phyloP scores from a whole-genome alignment of 2,888 invertebrate genomes.

The Oscheius sp. region DNA sequence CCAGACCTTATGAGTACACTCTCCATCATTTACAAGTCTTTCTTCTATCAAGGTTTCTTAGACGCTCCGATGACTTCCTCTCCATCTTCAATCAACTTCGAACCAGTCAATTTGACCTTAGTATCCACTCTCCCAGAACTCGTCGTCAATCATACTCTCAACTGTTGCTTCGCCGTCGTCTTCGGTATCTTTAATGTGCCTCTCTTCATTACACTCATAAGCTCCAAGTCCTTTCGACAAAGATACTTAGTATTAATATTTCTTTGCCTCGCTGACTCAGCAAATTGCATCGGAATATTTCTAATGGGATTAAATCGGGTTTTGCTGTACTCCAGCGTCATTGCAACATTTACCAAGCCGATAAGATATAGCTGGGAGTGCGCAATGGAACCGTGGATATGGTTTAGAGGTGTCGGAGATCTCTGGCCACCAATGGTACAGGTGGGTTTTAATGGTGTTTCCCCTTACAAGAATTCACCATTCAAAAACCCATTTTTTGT shows the following conservation, averaged over 20 bases:
- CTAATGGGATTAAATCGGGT: slow-evolving; percentile 58
- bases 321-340: slow-evolving; percentile 41
- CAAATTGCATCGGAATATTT: slow-evolving; percentile 51
- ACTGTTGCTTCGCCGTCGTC: slow-evolving; percentile 42
- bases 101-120: not conserved
- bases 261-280: slow-evolving; percentile 50
- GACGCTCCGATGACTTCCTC: no score
- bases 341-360: slow-evolving; percentile 32
- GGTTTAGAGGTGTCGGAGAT: slow-evolving; percentile 49
- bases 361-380: slow-evolving; percentile 44
- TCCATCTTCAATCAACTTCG: no score
- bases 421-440: slow-evolving; percentile 53
- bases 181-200: slow-evolving; percentile 43
- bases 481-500: no score
- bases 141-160: slow-evolving; percentile 29
- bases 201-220: slow-evolving; percentile 35
- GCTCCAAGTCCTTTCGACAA: slow-evolving; percentile 28
- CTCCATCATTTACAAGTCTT: no score
- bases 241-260: slow-evolving; percentile 37
- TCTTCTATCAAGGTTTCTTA: no score
- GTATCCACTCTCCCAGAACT: slow-evolving; percentile 4
- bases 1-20: no score
- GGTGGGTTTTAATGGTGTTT: slow-evolving; percentile 2
- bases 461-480: no score
- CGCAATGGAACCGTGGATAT: slow-evolving; percentile 51